Conservation (phyloP, 1,140 invertebrate species). For the Littorina saxatilis region DNA sequence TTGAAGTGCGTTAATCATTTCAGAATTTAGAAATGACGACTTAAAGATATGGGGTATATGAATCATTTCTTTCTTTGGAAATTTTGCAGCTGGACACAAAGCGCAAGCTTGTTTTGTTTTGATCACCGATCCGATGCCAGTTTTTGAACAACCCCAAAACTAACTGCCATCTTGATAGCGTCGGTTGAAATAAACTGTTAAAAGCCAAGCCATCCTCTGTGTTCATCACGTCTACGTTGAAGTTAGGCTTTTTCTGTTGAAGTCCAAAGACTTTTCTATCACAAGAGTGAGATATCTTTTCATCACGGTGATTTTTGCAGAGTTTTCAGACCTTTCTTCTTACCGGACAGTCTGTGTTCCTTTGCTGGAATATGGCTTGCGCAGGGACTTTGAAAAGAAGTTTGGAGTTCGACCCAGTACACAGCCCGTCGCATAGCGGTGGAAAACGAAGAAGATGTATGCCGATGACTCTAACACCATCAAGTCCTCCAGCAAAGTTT, state of each 20-base stretch:
- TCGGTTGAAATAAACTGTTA: neutral
- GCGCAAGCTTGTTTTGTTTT: too few species aligned
- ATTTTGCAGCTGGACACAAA: too few species aligned
- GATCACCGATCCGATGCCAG: too few species aligned
- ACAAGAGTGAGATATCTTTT: neutral
- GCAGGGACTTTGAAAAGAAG: conserved; percentile 90
- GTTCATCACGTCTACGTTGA: too few species aligned
- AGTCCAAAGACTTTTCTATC: neutral
- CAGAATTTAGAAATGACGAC: too few species aligned
- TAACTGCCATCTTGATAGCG: neutral
- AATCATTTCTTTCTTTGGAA: too few species aligned
- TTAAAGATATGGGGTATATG: too few species aligned
- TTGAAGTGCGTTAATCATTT: too few species aligned
- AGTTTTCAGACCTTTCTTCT: neutral
- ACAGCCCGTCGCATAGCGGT: conserved; percentile 84
- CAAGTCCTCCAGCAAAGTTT: conserved; percentile 79
- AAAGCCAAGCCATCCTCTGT: conserved; percentile 4
- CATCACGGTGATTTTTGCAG: neutral
- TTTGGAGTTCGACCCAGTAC: conserved; percentile 93
- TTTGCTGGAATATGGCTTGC: conserved; percentile 86
- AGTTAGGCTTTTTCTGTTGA: neutral
- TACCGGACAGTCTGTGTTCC: neutral
- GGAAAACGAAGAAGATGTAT: conserved; percentile 91
- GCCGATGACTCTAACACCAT: conserved; percentile 86
- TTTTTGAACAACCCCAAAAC: neutral